These are phyloP conservation scores for Excalfactoria chinensis DNA, from an alignment of 2,113 vertebrate species.

Conservation along the genomic window DNA sequence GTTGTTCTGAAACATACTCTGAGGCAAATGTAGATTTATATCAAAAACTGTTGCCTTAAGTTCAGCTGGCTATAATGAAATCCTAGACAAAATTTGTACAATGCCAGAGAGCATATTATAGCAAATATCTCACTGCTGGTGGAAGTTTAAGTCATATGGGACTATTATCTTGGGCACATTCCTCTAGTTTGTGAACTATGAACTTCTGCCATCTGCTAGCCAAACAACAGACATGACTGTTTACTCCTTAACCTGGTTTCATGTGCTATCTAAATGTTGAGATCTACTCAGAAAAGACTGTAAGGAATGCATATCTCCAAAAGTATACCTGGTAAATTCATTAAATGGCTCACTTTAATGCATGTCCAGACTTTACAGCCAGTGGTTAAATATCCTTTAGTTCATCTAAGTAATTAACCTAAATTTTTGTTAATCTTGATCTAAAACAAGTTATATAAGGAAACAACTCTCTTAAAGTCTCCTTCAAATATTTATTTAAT, in stretches of 20 bases:
- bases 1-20: background rate
- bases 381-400: background rate
- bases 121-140: background rate
- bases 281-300: no score
- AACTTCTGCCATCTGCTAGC: background rate
- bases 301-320: no score
- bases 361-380: background rate
- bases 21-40: background rate
- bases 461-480: background rate
- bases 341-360: no score
- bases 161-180: background rate
- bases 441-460: background rate
- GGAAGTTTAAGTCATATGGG: background rate
- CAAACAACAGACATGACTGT: background rate
- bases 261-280: no score
- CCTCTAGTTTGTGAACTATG: background rate
- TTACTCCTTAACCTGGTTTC: background rate
- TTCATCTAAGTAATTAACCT: background rate
- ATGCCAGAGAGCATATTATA: background rate
- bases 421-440: background rate
- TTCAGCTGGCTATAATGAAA: background rate
- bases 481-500: background rate
- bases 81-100: background rate
- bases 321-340: no score
- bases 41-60: background rate